Evolutionary conservation across 2,797 vertebrate genomes (phyloP).

Genomic region (Kryptopterus vitreolus): DNA sequence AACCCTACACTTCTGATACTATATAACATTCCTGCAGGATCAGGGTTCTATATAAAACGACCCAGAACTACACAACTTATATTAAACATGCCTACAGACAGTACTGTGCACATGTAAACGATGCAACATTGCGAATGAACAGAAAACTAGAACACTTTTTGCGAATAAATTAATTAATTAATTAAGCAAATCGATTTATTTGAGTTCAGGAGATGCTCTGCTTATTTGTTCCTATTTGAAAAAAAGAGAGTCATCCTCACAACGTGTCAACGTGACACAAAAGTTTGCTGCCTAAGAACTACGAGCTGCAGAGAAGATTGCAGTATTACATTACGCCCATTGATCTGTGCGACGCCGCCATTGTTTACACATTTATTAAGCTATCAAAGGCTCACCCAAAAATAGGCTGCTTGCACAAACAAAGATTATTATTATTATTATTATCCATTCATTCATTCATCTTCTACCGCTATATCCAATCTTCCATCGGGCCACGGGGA

Average conservation of each 20-base stretch:
- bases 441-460: no score
- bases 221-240: constrained; percentile 1
- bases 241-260: neutral
- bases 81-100: no score
- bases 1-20: no score
- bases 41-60: no score
- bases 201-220: neutral
- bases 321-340: constrained; percentile 20
- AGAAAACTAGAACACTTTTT: no score
- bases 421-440: neutral
- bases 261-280: neutral
- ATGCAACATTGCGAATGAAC: no score
- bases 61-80: no score
- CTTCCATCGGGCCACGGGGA: no score
- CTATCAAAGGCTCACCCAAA: neutral
- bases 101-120: no score
- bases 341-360: neutral
- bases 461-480: no score
- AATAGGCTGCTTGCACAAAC: neutral
- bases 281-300: constrained; percentile 8
- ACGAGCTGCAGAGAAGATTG: constrained; percentile 16
- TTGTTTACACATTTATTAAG: constrained; percentile 34
- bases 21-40: no score
- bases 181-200: neutral
- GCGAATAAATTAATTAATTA: neutral